Evolutionary conservation across 2,888 invertebrate genomes (phyloP).

Genomic region (Apeira syringaria): DNA sequence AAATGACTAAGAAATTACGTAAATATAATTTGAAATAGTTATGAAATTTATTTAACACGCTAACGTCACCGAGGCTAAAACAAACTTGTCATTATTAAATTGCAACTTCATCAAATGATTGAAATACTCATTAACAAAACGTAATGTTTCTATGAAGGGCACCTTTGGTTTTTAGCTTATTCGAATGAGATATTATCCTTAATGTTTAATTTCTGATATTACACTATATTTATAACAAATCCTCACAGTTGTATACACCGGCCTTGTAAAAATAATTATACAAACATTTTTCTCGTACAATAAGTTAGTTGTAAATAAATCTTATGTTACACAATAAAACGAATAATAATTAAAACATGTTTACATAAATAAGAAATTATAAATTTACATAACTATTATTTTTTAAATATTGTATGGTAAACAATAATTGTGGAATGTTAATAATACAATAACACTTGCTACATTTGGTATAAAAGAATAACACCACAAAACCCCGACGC

Average conservation of each 20-base stretch:
- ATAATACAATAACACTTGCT: constrained; percentile 73
- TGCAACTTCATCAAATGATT: constrained; percentile 79
- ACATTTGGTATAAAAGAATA: constrained; percentile 73
- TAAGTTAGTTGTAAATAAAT: constrained; percentile 82
- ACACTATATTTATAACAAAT: constrained; percentile 77
- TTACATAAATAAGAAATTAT: constrained; percentile 63
- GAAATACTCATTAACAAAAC: constrained; percentile 82
- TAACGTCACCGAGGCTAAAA: constrained; percentile 80
- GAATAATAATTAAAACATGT: constrained; percentile 71
- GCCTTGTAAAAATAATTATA: constrained; percentile 73
- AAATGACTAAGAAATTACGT: constrained; percentile 79
- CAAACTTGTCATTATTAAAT: constrained; percentile 78
- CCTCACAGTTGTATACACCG: constrained; percentile 73
- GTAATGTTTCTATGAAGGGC: constrained; percentile 88
- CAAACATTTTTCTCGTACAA: constrained; percentile 60
- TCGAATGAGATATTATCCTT: constrained; percentile 83
- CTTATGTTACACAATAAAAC: constrained; percentile 75
- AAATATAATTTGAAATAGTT: constrained; percentile 83
- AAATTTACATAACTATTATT: constrained; percentile 64
- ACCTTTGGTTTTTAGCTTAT: constrained; percentile 94
- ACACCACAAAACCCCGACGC: constrained; percentile 66
- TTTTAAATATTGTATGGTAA: constrained; percentile 66
- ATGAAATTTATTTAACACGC: constrained; percentile 78
- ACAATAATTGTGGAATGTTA: constrained; percentile 81
- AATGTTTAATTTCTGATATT: constrained; percentile 78